Percentiles rank a stretch among this genome's conserved stretches.
Conservation (phyloP, 2,888 invertebrate species). For the Heteromurus nitidus region DNA sequence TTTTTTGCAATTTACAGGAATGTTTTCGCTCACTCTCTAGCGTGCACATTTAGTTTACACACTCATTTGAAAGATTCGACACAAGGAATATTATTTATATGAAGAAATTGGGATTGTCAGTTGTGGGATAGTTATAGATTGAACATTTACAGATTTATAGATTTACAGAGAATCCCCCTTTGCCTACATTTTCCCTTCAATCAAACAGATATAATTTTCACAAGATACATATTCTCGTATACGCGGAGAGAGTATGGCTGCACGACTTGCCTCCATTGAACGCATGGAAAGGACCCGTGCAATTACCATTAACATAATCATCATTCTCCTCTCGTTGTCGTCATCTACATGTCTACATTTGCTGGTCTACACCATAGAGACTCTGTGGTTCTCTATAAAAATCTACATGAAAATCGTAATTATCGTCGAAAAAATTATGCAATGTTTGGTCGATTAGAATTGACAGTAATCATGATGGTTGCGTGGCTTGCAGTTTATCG, state of each 20-base stretch:
- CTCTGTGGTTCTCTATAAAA: slow-evolving; percentile 39
- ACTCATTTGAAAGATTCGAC: too few species aligned
- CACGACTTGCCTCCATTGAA: slow-evolving; percentile 35
- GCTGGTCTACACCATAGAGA: neutral
- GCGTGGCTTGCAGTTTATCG: neutral
- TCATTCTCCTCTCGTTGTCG: slow-evolving; percentile 33
- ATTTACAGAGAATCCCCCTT: too few species aligned
- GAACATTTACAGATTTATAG: too few species aligned
- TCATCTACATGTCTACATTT: slow-evolving; percentile 24
- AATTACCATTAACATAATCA: slow-evolving; percentile 65
- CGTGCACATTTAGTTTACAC: too few species aligned
- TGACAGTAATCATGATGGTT: slow-evolving; percentile 31
- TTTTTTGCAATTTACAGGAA: slow-evolving; percentile 4
- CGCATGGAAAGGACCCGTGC: slow-evolving; percentile 56
- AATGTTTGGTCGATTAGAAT: slow-evolving; percentile 56
- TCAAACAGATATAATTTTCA: too few species aligned
- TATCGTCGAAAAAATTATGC: slow-evolving; percentile 58
- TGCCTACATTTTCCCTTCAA: too few species aligned
- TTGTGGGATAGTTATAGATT: too few species aligned
- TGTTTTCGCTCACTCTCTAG: too few species aligned
- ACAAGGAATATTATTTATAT: too few species aligned
- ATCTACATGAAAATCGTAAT: slow-evolving; percentile 47
- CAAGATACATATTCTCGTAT: too few species aligned
- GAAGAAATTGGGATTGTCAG: too few species aligned
- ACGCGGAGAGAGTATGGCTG: too few species aligned